Percentiles rank a stretch among this genome's conserved stretches.
These are phyloP conservation scores for Patella caerulea DNA, from an alignment of 2,888 invertebrate species.

Conservation along the genomic window DNA sequence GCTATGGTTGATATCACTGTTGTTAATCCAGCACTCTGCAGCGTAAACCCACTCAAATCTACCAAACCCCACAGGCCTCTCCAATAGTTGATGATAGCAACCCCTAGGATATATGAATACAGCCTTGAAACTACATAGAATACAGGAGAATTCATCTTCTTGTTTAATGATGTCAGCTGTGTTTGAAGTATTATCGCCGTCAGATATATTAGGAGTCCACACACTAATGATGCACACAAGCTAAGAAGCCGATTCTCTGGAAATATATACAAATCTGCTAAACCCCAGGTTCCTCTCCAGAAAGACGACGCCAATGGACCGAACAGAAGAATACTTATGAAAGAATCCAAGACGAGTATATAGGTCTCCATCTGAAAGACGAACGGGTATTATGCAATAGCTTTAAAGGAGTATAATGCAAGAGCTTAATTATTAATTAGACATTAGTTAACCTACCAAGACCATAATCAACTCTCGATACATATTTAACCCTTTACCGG, in stretches of 20 bases:
- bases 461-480: too few species aligned
- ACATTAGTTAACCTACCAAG: too few species aligned
- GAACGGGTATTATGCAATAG: too few species aligned
- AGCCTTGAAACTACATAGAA: not conserved
- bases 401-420: too few species aligned
- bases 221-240: not conserved
- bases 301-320: not conserved
- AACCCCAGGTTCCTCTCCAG: conserved; percentile 5
- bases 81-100: not conserved
- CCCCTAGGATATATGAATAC: not conserved
- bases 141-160: conserved; percentile 2
- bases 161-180: not conserved
- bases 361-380: not conserved
- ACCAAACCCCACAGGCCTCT: not conserved
- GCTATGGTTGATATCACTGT: not conserved
- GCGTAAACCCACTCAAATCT: not conserved
- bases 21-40: not conserved
- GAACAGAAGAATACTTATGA: not conserved
- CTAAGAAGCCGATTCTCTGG: not conserved
- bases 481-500: too few species aligned
- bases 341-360: not conserved
- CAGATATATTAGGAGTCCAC: not conserved
- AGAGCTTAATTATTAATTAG: too few species aligned
- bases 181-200: not conserved
- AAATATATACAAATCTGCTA: conserved; percentile 5